Percentiles rank a stretch among this genome's conserved stretches.
Conservation (phyloP, 1,140 invertebrate genomes). For the Andrena cerasifolii region DNA sequence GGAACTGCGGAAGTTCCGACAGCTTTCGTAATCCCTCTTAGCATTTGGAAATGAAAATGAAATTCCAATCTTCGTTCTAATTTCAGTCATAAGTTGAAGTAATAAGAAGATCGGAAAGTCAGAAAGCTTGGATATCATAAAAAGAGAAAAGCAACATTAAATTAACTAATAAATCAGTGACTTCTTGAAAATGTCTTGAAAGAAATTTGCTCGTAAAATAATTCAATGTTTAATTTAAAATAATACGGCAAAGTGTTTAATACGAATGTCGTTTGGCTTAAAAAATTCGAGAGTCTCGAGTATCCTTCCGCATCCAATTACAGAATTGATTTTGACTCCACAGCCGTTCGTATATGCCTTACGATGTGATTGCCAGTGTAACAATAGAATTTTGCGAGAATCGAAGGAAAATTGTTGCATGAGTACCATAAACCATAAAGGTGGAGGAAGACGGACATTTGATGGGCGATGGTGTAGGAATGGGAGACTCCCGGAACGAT, state of each 20-base stretch:
- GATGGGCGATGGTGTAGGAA: neutral
- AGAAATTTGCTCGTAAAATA: too few species aligned
- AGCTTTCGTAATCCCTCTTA: slow-evolving; percentile 42
- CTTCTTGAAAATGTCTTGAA: too few species aligned
- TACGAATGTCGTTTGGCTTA: too few species aligned
- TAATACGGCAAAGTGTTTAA: too few species aligned
- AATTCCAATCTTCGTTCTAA: slow-evolving; percentile 14
- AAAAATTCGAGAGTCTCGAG: too few species aligned
- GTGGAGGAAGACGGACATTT: neutral
- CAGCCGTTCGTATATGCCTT: slow-evolving; percentile 52
- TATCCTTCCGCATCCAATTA: too few species aligned
- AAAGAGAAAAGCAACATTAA: neutral
- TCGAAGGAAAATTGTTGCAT: neutral
- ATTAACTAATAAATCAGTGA: neutral
- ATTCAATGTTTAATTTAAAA: too few species aligned
- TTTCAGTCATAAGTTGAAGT: neutral
- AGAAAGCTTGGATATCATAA: neutral
- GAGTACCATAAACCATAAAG: neutral
- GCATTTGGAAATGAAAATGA: neutral
- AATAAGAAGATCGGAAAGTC: too few species aligned
- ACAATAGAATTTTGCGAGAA: neutral
- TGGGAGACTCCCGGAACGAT: neutral
- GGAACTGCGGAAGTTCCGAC: slow-evolving; percentile 18
- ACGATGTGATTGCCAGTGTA: slow-evolving; percentile 7
- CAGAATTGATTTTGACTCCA: too few species aligned